Conservation (phyloP, 2,888 invertebrate species). For the Carpatolechia fugitivella region DNA sequence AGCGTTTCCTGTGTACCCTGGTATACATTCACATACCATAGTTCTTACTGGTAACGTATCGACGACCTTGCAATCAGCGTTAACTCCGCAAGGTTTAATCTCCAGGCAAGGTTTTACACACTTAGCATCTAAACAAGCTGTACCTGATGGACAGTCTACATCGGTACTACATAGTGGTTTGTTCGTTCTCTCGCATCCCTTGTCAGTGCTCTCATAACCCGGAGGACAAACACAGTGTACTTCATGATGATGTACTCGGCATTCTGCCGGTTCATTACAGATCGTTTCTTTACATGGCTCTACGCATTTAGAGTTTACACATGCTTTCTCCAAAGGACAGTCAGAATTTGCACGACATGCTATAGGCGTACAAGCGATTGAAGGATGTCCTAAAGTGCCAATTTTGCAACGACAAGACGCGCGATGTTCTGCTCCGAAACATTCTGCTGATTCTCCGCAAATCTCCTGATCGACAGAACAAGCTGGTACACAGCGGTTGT, state of each 20-base stretch:
- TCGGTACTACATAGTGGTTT: conserved; percentile 86
- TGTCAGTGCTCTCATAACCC: conserved; percentile 83
- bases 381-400: conserved; percentile 90
- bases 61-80: conserved; percentile 87
- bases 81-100: conserved; percentile 89
- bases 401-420: conserved; percentile 91
- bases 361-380: conserved; percentile 86
- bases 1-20: conserved; percentile 93
- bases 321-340: conserved; percentile 89
- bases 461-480: conserved; percentile 84
- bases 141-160: conserved; percentile 89
- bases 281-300: conserved; percentile 86
- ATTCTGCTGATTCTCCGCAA: conserved; percentile 89
- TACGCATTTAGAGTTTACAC: conserved; percentile 88
- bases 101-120: conserved; percentile 91
- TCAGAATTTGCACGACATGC: conserved; percentile 89
- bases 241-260: conserved; percentile 86
- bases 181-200: conserved; percentile 80
- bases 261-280: conserved; percentile 86
- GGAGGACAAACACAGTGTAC: conserved; percentile 91
- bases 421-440: conserved; percentile 88
- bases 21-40: conserved; percentile 92
- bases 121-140: conserved; percentile 88
- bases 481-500: conserved; percentile 89
- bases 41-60: conserved; percentile 92